Evolutionary conservation across 2,888 invertebrate species (phyloP).

Genomic region (Ligdia adustata): DNA sequence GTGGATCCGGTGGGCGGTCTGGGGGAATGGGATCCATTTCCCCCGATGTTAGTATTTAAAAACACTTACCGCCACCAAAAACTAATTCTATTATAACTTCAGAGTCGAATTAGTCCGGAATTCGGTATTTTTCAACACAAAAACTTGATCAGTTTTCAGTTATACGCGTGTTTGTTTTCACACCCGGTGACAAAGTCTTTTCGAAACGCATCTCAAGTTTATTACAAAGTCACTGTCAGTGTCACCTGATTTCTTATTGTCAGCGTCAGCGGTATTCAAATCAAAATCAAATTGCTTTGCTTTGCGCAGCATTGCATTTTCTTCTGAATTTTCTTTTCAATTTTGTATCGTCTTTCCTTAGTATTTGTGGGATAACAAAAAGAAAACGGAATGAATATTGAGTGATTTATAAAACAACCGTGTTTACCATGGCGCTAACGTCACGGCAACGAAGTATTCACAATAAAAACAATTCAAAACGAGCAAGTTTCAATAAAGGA

Average conservation of each 20-base stretch:
- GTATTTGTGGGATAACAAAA: background rate
- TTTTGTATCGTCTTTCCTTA: background rate
- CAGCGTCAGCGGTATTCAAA: background rate
- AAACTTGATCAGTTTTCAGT: too few relatives aligned
- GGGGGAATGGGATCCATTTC: too few relatives aligned
- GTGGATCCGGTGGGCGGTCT: too few relatives aligned
- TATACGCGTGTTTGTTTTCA: too few relatives aligned
- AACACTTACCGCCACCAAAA: too few relatives aligned
- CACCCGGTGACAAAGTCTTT: too few relatives aligned
- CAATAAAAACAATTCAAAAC: conserved; percentile 73
- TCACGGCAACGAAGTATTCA: conserved; percentile 75
- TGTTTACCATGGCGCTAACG: conserved; percentile 63
- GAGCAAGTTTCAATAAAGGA: conserved; percentile 70
- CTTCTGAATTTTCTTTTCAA: conserved; percentile 5
- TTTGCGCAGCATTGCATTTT: background rate
- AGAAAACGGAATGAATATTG: conserved; percentile 7
- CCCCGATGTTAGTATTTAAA: too few relatives aligned
- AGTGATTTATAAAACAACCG: conserved; percentile 7
- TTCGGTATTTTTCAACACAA: too few relatives aligned
- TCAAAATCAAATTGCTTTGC: too few relatives aligned
- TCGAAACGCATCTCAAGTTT: too few relatives aligned
- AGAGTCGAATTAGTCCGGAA: too few relatives aligned
- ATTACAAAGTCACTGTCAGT: conserved; percentile 2
- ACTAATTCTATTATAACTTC: too few relatives aligned
- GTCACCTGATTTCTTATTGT: background rate